Evolutionary conservation across 2,113 vertebrate species (phyloP), one percentile per base, ranked within the genome.

Genomic region (Nothobranchius furzeri): DNA sequence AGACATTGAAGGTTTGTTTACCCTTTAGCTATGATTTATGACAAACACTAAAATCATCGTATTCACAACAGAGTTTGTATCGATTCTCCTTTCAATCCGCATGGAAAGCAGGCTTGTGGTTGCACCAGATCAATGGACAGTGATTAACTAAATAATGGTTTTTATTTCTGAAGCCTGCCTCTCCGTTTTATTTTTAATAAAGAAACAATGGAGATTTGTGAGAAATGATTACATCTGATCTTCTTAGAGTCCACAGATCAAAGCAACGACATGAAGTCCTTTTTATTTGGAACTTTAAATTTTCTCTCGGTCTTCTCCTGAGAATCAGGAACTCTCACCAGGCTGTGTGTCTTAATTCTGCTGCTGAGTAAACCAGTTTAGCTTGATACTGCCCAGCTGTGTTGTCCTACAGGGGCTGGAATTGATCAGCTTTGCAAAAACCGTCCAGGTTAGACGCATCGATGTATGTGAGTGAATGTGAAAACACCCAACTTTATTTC

Each of bases 121-220:
- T 52, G 42, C 7, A 14, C 42, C 55, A 48, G 4, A 79, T 76
- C 50, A 73, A 64, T 70, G 58, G 53, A 63, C 10, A 52, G 55
- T 82, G 76, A 78, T 78, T 70, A 64, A 11, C 20, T 63, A 11
- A 37, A 72, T 63, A 42, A 64, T 43, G 50, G 37, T 57, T 75
- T 54, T 66, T 45, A 58, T 53, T 81, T 10, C 24, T 24, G 17
- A 8, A 6, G 42, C 36, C 9, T n/a, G 24, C 67, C 37, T 57
- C 17, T 42, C 2, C 7, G 36, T 57, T 45, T 59, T 11, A 46
- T 45, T 1, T 45, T 11, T 45, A 51, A 20, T 50, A 48, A 48
- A 50, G 42, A 62, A 47, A 63, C 25, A n/a, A 53, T 40, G 10
- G 11, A 24, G 30, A 48, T n/a, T 50, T 68, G 40, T 36, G 37